Evolutionary conservation across 2,888 invertebrate genomes (phyloP).

Genomic region (Cetonia aurata): DNA sequence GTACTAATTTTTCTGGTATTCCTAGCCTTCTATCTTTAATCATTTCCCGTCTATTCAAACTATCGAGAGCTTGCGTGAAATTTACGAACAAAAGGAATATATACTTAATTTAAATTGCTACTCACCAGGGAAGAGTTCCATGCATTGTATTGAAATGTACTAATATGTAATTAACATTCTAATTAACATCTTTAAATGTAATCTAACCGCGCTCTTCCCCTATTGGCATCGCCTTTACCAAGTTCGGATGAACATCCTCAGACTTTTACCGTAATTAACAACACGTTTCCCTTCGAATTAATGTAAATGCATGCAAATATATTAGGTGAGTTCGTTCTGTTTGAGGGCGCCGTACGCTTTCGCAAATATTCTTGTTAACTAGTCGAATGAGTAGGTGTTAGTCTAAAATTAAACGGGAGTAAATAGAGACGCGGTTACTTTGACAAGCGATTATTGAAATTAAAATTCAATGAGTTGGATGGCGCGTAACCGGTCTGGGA

Average conservation of each 20-base stretch:
- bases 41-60: too few relatives aligned
- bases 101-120: too few relatives aligned
- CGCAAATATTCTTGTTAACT: constrained; percentile 32
- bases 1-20: too few relatives aligned
- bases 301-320: constrained; percentile 36
- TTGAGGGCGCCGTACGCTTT: neutral
- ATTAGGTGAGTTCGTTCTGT: constrained; percentile 11
- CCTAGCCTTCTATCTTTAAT: too few relatives aligned
- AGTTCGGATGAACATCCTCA: constrained; percentile 1
- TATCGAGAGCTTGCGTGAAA: too few relatives aligned
- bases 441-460: constrained; percentile 23
- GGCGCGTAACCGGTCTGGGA: too few relatives aligned
- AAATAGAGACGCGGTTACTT: constrained; percentile 12
- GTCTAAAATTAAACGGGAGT: constrained; percentile 12
- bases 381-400: constrained; percentile 20
- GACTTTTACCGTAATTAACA: constrained; percentile 27
- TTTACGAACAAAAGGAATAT: too few relatives aligned
- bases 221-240: too few relatives aligned
- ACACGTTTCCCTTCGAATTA: constrained; percentile 25
- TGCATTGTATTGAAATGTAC: too few relatives aligned
- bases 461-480: constrained; percentile 3
- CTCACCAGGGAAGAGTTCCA: too few relatives aligned
- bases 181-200: neutral
- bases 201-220: constrained; percentile 7
- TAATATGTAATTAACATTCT: too few relatives aligned